These are phyloP conservation scores for Ischnura elegans DNA, from an alignment of 2,888 invertebrate species.

Conservation along the genomic window DNA sequence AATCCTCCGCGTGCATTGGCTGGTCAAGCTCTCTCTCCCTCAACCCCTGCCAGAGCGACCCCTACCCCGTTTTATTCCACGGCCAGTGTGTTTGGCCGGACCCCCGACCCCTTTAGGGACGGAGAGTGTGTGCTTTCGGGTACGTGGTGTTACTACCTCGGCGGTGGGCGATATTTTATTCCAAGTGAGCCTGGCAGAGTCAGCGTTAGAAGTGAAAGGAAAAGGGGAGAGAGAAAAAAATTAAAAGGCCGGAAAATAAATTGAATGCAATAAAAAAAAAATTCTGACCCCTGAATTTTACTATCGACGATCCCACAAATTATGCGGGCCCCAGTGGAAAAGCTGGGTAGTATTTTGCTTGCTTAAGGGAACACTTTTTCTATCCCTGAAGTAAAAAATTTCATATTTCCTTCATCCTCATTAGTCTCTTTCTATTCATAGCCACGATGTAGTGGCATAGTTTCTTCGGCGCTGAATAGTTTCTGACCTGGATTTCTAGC, in stretches of 20 bases:
- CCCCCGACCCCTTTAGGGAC: neutral
- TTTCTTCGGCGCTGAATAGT: too few relatives aligned
- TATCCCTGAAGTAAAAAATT: too few relatives aligned
- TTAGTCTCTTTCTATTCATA: too few relatives aligned
- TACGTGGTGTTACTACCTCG: neutral
- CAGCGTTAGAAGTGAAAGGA: neutral
- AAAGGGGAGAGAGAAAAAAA: neutral
- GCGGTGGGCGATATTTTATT: constrained; percentile 50
- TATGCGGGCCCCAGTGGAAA: too few relatives aligned
- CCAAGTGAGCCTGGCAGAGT: neutral
- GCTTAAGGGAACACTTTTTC: too few relatives aligned
- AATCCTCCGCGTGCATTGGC: neutral
- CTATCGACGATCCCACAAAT: neutral
- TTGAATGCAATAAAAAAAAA: neutral
- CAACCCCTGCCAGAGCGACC: neutral
- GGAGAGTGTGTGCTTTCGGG: neutral
- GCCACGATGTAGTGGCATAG: too few relatives aligned
- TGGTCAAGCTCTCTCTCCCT: neutral
- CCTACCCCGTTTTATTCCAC: neutral
- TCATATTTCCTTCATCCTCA: too few relatives aligned
- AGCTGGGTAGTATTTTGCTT: too few relatives aligned
- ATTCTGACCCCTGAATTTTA: neutral
- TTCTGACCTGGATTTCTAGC: too few relatives aligned
- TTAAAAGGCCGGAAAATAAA: neutral
- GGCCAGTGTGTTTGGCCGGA: neutral